A percentile compares a stretch with the other conserved stretches of the same genome.
phyloP scores from a whole-genome alignment of 2,797 vertebrate genomes.

The Sternarchorhynchus goeldii region DNA sequence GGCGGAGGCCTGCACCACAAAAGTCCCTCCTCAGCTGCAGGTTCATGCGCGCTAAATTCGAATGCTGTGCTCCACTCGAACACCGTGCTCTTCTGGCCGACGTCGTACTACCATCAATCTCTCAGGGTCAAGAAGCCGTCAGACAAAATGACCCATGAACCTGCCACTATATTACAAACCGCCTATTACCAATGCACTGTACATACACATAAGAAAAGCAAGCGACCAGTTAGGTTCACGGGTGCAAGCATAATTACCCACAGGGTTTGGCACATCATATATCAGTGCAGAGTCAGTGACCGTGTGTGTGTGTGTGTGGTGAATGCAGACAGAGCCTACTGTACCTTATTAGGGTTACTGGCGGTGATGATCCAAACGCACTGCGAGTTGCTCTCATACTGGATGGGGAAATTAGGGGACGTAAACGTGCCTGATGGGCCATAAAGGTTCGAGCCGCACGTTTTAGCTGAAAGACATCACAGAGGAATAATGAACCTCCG shows the following conservation, averaged over 20 bases:
- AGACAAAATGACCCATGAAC: conserved; percentile 31
- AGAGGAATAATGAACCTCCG: background rate
- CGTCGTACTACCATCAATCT: conserved; percentile 2
- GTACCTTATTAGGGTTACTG: conserved; percentile 92
- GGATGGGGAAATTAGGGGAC: conserved; percentile 95
- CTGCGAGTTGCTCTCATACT: conserved; percentile 97
- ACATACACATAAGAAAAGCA: background rate
- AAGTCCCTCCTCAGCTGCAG: no score
- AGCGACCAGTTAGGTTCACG: conserved; percentile 1
- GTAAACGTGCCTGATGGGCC: conserved; percentile 93
- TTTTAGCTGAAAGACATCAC: conserved; percentile 82
- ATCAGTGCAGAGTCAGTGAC: conserved; percentile 1
- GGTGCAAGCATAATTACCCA: conserved; percentile 29
- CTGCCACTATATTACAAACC: background rate
- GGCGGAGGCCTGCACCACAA: no score
- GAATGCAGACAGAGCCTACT: background rate
- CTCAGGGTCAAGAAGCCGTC: conserved; percentile 6
- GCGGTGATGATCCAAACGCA: conserved; percentile 97
- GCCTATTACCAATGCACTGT: conserved; percentile 7
- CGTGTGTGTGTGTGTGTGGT: background rate
- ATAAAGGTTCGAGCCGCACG: conserved; percentile 92
- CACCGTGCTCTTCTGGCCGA: background rate
- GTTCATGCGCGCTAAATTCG: background rate
- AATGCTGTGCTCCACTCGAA: background rate
- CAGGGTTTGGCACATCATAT: conserved; percentile 16